Percentiles rank a stretch among this genome's conserved stretches.
phyloP scores from a whole-genome alignment of 2,888 invertebrate species.

The Volucella bombylans region DNA sequence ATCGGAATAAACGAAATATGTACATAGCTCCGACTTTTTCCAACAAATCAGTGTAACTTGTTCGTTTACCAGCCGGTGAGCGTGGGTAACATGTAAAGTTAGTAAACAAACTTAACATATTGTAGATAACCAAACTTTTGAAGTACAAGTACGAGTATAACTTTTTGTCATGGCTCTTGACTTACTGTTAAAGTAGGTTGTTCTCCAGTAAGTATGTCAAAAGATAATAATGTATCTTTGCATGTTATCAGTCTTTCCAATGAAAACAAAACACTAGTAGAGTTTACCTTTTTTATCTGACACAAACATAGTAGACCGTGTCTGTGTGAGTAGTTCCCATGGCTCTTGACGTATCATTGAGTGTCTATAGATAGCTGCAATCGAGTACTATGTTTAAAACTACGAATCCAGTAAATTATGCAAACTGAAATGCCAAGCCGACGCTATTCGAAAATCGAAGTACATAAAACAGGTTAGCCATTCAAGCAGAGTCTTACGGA shows the following conservation, averaged over 20 bases:
- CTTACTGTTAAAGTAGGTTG: slow-evolving; percentile 12
- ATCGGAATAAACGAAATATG: too few relatives aligned
- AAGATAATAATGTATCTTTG: slow-evolving; percentile 36
- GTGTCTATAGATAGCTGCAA: slow-evolving; percentile 32
- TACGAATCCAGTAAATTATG: slow-evolving; percentile 57
- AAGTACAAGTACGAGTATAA: background rate
- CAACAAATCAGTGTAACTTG: too few relatives aligned
- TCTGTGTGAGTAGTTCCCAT: too few relatives aligned
- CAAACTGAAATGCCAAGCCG: slow-evolving; percentile 53
- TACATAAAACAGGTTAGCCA: background rate
- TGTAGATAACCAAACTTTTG: background rate
- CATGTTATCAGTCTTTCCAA: slow-evolving; percentile 40
- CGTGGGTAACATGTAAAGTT: too few relatives aligned
- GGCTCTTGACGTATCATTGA: background rate
- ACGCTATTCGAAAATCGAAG: too few relatives aligned
- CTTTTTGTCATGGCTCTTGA: background rate
- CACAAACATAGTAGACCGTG: too few relatives aligned
- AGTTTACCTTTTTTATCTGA: too few relatives aligned
- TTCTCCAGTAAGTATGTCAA: slow-evolving; percentile 43
- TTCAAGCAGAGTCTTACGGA: background rate
- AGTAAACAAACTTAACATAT: background rate
- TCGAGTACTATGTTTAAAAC: background rate
- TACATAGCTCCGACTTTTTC: too few relatives aligned
- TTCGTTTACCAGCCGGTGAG: too few relatives aligned
- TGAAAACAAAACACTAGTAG: too few relatives aligned